Conservation (phyloP, 2,113 vertebrate genomes). For the Petrocephalus microphthalmus region DNA sequence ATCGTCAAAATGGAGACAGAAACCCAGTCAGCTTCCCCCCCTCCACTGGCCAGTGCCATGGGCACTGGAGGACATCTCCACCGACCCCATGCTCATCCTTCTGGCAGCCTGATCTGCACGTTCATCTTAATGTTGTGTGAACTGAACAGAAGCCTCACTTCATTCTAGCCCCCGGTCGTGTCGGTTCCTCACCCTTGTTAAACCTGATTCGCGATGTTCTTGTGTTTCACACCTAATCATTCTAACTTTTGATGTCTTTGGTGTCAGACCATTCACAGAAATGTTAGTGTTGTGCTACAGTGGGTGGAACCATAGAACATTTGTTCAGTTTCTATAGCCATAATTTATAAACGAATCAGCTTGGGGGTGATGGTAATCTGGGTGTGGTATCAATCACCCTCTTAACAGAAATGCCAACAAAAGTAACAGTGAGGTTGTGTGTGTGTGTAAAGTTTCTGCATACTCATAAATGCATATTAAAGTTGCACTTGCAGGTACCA, state of each 20-base stretch:
- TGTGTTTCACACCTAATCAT: background rate
- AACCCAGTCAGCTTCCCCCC: background rate
- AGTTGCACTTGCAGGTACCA: background rate
- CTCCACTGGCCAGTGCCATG: background rate
- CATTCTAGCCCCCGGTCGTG: slow-evolving; percentile 21
- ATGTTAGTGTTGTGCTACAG: background rate
- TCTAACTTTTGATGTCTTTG: background rate
- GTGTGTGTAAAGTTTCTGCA: background rate
- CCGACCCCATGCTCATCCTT: background rate
- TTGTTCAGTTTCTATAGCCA: background rate
- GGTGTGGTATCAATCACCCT: background rate
- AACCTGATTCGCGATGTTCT: background rate
- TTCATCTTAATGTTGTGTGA: slow-evolving; percentile 19
- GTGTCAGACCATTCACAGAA: background rate
- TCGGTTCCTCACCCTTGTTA: slow-evolving; percentile 15
- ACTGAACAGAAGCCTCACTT: slow-evolving; percentile 11
- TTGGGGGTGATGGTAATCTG: background rate
- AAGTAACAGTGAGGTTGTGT: background rate
- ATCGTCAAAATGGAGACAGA: background rate
- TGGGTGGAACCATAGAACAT: background rate
- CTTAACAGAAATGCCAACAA: background rate
- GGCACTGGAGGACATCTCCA: background rate
- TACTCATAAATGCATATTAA: background rate
- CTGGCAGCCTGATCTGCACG: slow-evolving; percentile 37
- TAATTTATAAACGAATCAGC: background rate